phyloP scores from a whole-genome alignment of 2,113 vertebrate genomes.

The Psittacara wagleri region DNA sequence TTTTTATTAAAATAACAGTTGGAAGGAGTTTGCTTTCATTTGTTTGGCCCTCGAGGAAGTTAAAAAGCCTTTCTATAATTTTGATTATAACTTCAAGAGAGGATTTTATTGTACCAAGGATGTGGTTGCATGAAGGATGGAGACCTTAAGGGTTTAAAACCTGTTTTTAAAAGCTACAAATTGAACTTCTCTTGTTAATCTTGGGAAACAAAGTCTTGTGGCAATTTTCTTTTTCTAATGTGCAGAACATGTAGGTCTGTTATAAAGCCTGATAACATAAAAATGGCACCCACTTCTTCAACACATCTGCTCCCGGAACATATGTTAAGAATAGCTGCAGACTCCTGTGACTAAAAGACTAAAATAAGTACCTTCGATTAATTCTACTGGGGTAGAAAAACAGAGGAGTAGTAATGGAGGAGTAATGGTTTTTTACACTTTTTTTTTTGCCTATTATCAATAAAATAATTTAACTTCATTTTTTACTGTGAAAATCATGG shows the following conservation, averaged over 20 bases:
- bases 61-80: constrained; percentile 55
- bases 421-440: not conserved
- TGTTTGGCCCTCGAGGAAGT: constrained; percentile 67
- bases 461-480: not conserved
- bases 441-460: not conserved
- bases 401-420: not conserved
- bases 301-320: not conserved
- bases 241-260: not conserved
- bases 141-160: constrained; percentile 54
- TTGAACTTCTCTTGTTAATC: constrained; percentile 28
- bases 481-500: not conserved
- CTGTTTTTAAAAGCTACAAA: constrained; percentile 42
- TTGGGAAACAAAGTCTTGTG: not conserved
- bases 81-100: constrained; percentile 55
- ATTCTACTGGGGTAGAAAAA: not conserved
- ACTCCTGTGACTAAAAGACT: not conserved
- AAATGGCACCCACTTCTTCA: not conserved
- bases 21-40: constrained; percentile 42
- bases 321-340: not conserved
- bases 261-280: not conserved
- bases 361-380: not conserved
- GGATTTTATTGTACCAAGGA: constrained; percentile 49
- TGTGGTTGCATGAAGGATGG: constrained; percentile 38
- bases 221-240: constrained; percentile 11
- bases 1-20: constrained; percentile 61